Conservation (phyloP, 2,797 vertebrate genomes). For the Odontamblyopus lacepedii region DNA sequence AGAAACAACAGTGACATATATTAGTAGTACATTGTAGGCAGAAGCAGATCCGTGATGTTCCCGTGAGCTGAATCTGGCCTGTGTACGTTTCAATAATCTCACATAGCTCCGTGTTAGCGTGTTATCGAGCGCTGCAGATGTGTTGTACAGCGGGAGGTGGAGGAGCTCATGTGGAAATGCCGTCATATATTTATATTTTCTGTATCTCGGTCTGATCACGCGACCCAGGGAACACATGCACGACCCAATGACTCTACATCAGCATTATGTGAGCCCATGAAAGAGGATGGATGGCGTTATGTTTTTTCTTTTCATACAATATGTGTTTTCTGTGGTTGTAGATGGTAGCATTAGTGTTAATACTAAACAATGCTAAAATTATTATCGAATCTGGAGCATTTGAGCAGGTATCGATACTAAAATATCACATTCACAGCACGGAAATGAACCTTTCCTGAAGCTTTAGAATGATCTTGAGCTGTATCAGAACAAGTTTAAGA, state of each 20-base stretch:
- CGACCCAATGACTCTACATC: conserved; percentile 1
- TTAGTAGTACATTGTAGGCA: neutral
- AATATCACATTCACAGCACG: too few relatives aligned
- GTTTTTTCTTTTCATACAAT: neutral
- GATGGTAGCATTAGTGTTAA: too few relatives aligned
- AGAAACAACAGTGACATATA: neutral
- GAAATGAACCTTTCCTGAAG: too few relatives aligned
- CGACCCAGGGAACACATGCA: conserved; percentile 9
- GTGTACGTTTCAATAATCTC: neutral
- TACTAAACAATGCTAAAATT: too few relatives aligned
- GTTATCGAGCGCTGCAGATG: conserved; percentile 4
- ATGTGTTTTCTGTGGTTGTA: neutral
- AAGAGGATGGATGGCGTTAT: neutral
- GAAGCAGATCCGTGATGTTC: neutral
- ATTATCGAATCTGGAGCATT: too few relatives aligned
- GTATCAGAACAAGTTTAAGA: too few relatives aligned
- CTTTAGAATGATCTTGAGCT: too few relatives aligned
- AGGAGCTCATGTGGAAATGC: conserved; percentile 14
- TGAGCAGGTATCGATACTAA: too few relatives aligned
- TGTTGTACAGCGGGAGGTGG: neutral
- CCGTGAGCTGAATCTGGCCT: neutral
- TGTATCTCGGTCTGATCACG: neutral
- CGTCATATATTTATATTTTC: conserved; percentile 15
- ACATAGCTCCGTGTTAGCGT: neutral
- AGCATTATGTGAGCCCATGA: neutral